Percentiles rank a stretch among this genome's conserved stretches.
Evolutionary conservation across 1,140 invertebrate species (phyloP).

Genomic region (Drosophila asahinai): DNA sequence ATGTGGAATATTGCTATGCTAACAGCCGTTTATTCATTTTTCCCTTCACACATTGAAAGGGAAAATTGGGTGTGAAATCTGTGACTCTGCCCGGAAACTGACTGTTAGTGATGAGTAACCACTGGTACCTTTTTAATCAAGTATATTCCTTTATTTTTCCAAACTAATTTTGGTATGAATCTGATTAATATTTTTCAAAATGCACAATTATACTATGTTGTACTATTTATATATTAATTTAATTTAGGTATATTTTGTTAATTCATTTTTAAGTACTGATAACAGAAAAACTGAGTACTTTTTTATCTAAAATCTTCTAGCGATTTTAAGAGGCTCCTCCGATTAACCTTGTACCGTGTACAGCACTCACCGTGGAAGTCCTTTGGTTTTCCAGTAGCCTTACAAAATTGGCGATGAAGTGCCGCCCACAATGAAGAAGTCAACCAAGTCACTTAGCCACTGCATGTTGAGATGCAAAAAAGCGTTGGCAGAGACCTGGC

Average conservation of each 20-base stretch:
- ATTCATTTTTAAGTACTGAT: too few relatives aligned
- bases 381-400: constrained; percentile 20
- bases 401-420: constrained; percentile 40
- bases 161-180: too few relatives aligned
- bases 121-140: too few relatives aligned
- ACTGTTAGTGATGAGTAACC: neutral
- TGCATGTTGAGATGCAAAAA: constrained; percentile 61
- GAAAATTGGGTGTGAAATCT: constrained; percentile 20
- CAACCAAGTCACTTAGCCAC: constrained; percentile 75
- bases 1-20: constrained; percentile 25
- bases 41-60: neutral
- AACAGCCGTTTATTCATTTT: constrained; percentile 5
- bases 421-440: constrained; percentile 68
- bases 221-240: too few relatives aligned
- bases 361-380: constrained; percentile 37
- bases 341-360: neutral
- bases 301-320: too few relatives aligned
- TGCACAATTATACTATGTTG: too few relatives aligned
- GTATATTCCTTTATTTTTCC: too few relatives aligned
- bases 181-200: too few relatives aligned
- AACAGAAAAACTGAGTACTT: too few relatives aligned
- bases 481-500: constrained; percentile 8
- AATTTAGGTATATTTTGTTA: too few relatives aligned
- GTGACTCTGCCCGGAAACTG: neutral
- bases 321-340: too few relatives aligned